phyloP scores from a whole-genome alignment of 92 coral and sea anemone genomes.

The Porites evermanni region DNA sequence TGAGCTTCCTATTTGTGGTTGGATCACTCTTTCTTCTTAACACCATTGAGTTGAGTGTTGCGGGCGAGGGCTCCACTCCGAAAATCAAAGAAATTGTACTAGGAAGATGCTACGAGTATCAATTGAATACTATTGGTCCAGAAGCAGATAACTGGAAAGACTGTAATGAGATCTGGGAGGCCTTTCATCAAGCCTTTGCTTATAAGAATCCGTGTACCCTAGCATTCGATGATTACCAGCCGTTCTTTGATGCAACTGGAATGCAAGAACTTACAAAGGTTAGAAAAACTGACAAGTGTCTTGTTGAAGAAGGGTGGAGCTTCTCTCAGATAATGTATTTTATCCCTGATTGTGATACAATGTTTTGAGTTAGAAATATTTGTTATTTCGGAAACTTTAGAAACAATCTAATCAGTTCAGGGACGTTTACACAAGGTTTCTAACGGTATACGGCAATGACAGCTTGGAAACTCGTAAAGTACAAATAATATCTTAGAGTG shows the following conservation, averaged over 20 bases:
- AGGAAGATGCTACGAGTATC: slow-evolving; percentile 59
- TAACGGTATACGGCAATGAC: too few species aligned
- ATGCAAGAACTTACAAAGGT: slow-evolving; percentile 28
- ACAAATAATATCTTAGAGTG: too few species aligned
- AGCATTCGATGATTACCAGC: slow-evolving; percentile 64
- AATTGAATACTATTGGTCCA: neutral
- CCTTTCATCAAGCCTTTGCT: slow-evolving; percentile 61
- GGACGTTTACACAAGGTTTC: too few species aligned
- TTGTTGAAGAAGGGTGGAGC: too few species aligned
- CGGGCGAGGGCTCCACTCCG: slow-evolving; percentile 28
- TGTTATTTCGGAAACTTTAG: too few species aligned
- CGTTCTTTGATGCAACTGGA: slow-evolving; percentile 60
- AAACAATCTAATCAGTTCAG: too few species aligned
- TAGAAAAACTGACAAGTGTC: too few species aligned
- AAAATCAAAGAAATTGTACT: slow-evolving; percentile 42
- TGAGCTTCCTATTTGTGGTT: neutral
- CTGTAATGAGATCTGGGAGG: slow-evolving; percentile 59
- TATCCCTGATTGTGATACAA: too few species aligned
- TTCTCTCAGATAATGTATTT: too few species aligned
- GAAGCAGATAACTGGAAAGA: slow-evolving; percentile 25
- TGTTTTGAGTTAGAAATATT: too few species aligned
- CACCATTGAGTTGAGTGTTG: neutral
- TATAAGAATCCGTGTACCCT: slow-evolving; percentile 72
- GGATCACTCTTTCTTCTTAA: neutral
- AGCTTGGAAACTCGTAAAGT: too few species aligned